Conservation (phyloP, 2,888 invertebrate species). For the Plagiodera versicolora region DNA sequence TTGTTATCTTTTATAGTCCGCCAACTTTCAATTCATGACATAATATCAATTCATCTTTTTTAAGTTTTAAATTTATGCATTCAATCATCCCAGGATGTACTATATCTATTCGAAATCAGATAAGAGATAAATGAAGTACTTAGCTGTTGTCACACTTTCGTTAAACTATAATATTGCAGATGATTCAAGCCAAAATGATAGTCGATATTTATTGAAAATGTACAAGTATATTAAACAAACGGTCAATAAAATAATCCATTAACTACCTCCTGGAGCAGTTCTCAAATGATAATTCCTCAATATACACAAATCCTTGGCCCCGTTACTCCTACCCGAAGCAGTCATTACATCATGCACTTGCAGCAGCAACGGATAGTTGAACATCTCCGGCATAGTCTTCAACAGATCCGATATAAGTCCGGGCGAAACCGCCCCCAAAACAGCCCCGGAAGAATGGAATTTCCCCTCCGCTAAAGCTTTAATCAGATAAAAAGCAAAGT, state of each 20-base stretch:
- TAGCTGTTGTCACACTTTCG: too few species aligned
- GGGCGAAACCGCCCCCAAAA: slow-evolving; percentile 75
- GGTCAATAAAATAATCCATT: background rate
- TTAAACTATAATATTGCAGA: too few species aligned
- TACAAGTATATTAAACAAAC: background rate
- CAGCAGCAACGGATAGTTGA: slow-evolving; percentile 72
- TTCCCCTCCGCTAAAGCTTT: slow-evolving; percentile 75
- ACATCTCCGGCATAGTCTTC: slow-evolving; percentile 76
- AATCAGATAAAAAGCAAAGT: slow-evolving; percentile 79
- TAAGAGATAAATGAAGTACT: too few species aligned
- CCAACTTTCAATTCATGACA: too few species aligned
- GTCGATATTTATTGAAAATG: background rate
- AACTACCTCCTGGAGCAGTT: slow-evolving; percentile 32
- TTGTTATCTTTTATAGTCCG: too few species aligned
- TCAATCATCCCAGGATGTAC: too few species aligned
- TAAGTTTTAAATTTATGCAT: too few species aligned
- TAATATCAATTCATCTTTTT: too few species aligned
- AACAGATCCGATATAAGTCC: slow-evolving; percentile 78
- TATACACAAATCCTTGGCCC: slow-evolving; percentile 85
- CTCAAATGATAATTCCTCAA: slow-evolving; percentile 77
- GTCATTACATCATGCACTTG: slow-evolving; percentile 79
- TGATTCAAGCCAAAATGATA: too few species aligned
- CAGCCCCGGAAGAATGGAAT: slow-evolving; percentile 58
- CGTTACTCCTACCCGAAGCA: slow-evolving; percentile 76
- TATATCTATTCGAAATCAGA: too few species aligned